Conservation (phyloP, 2,797 vertebrate genomes). For the Coracias cyanogaster region DNA sequence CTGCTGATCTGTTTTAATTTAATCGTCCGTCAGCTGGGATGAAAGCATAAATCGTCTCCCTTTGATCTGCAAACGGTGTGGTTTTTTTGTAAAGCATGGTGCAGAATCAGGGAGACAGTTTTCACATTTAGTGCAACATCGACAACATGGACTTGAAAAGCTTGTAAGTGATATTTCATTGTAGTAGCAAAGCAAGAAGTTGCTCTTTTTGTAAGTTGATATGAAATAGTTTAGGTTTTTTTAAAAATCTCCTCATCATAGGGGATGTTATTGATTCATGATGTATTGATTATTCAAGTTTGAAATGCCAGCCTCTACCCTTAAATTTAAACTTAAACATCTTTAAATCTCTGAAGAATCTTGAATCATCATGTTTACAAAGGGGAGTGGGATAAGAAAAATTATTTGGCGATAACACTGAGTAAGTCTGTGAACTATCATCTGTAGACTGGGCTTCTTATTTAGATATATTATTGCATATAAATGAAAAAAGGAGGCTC, state of each 20-base stretch:
- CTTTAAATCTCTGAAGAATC: background rate
- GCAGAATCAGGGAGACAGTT: slow-evolving; percentile 68
- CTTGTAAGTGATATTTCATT: slow-evolving; percentile 55
- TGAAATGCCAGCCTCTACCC: background rate
- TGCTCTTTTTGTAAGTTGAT: background rate
- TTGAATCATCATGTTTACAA: background rate
- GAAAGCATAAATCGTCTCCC: slow-evolving; percentile 85
- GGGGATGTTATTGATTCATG: slow-evolving; percentile 15
- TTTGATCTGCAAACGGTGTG: slow-evolving; percentile 82
- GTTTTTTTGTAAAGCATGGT: slow-evolving; percentile 70
- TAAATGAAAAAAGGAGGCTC: background rate
- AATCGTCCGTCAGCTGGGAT: slow-evolving; percentile 88
- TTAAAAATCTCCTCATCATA: background rate
- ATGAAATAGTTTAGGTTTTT: background rate
- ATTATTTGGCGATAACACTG: background rate
- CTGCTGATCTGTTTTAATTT: slow-evolving; percentile 91
- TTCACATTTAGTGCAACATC: slow-evolving; percentile 38
- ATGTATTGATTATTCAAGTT: slow-evolving; percentile 29
- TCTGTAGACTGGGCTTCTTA: background rate
- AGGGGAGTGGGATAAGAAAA: background rate
- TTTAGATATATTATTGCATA: background rate
- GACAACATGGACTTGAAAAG: slow-evolving; percentile 34
- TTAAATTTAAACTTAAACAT: background rate
- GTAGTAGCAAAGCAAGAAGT: background rate
- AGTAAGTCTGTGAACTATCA: background rate